Conservation (phyloP, 2,113 vertebrate species). For the Ictalurus punctatus region DNA sequence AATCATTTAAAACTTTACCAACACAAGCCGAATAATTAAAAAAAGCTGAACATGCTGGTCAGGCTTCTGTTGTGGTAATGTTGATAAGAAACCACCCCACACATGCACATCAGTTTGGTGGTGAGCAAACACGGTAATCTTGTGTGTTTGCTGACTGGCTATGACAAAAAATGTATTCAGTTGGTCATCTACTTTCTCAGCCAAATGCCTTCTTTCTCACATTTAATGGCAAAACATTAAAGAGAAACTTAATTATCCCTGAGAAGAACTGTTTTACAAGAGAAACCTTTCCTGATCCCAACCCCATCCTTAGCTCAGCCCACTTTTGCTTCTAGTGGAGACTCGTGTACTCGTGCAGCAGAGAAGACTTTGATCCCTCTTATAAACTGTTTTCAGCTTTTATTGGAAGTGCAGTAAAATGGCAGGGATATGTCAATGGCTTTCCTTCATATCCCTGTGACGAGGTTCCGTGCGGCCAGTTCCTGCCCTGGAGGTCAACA, state of each 20-base stretch:
- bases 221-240: not conserved
- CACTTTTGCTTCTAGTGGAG: conserved; percentile 22
- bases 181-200: not conserved
- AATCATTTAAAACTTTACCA: not conserved
- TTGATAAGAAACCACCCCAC: not conserved
- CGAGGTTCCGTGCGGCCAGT: conserved; percentile 7
- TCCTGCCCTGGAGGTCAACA: not conserved
- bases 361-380: conserved; percentile 32
- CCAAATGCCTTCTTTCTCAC: not conserved
- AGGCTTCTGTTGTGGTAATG: not conserved
- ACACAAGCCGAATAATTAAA: not conserved
- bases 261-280: not conserved
- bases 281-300: conserved; percentile 6
- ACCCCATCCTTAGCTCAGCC: not conserved
- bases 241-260: not conserved
- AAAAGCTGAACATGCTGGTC: not conserved
- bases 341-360: not conserved
- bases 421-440: conserved; percentile 60
- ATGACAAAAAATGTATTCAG: not conserved
- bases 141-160: not conserved
- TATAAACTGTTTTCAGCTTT: conserved; percentile 19
- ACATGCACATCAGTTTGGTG: not conserved
- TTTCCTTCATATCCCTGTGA: conserved; percentile 71
- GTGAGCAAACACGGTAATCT: not conserved
- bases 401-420: conserved; percentile 8